phyloP scores from a whole-genome alignment of 2,113 vertebrate genomes.

The Mixornis gularis region DNA sequence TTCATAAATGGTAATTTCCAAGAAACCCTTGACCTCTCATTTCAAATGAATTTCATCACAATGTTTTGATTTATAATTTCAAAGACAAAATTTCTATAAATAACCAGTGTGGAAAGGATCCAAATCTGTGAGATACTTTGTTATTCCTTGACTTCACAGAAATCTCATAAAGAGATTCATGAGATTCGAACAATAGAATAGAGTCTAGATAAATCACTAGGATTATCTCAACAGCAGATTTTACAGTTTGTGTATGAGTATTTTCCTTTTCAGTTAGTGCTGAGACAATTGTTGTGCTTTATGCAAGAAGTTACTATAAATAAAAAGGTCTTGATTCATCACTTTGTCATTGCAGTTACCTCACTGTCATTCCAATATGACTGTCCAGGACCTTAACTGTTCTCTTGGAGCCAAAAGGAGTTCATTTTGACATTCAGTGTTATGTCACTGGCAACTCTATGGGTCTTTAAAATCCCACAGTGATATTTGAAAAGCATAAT shows the following conservation, averaged over 20 bases:
- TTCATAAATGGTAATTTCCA: not conserved
- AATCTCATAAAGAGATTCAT: accelerated
- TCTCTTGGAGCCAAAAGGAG: not conserved
- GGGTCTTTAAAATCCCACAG: not conserved
- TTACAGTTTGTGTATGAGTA: not conserved
- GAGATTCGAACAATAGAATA: not conserved
- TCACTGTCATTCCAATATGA: not conserved
- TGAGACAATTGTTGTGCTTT: not conserved
- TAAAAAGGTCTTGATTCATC: not conserved
- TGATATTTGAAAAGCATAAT: not conserved
- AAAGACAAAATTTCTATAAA: not conserved
- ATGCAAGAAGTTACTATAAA: not conserved
- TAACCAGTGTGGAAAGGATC: not conserved
- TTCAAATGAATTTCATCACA: not conserved
- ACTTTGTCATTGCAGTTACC: not conserved
- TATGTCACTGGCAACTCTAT: not conserved
- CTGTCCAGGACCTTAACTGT: not conserved
- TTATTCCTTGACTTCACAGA: not conserved
- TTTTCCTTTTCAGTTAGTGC: not conserved
- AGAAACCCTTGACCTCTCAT: not conserved
- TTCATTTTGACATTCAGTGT: not conserved
- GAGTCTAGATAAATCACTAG: not conserved
- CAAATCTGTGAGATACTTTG: not conserved
- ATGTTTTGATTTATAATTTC: conserved; percentile 16
- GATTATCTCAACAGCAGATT: not conserved